Evolutionary conservation across 2,797 vertebrate genomes (phyloP).

Genomic region (Coccyzus lansbergi): DNA sequence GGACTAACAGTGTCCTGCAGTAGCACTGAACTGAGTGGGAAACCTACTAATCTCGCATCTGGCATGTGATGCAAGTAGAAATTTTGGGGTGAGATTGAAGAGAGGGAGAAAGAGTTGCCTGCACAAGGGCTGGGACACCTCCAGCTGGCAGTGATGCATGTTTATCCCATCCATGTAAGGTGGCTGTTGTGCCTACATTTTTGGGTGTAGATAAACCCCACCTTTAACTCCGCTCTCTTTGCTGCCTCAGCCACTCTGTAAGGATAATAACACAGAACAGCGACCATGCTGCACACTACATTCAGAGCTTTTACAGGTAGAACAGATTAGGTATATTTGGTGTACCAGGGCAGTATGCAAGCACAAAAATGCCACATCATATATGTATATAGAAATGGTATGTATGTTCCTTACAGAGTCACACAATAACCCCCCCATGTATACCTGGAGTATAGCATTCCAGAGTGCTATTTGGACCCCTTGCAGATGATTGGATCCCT

Average conservation of each 20-base stretch:
- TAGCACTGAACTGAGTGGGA: rapidly evolving
- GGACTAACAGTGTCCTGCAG: rapidly evolving
- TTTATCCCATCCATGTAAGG: rapidly evolving
- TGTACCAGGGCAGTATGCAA: neutral
- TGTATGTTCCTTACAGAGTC: neutral
- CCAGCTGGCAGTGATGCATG: neutral
- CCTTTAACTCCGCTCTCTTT: neutral
- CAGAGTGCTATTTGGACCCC: neutral
- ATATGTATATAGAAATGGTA: neutral
- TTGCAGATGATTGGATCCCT: neutral
- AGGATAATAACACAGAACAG: rapidly evolving
- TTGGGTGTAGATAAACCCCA: neutral
- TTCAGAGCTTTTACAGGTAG: neutral
- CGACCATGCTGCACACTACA: rapidly evolving
- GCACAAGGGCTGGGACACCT: neutral
- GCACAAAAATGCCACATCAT: neutral
- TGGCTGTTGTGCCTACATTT: rapidly evolving
- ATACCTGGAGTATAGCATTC: neutral
- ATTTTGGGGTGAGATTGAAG: rapidly evolving
- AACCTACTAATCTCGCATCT: neutral
- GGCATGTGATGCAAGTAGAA: rapidly evolving
- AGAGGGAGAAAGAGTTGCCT: neutral
- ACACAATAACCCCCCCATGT: neutral
- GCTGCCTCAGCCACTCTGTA: rapidly evolving
- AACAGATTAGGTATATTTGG: too few species aligned